Percentiles rank a stretch among this genome's conserved stretches.
Evolutionary conservation across 1,140 invertebrate species (phyloP).

Genomic region (Meloidogyne hapla): DNA sequence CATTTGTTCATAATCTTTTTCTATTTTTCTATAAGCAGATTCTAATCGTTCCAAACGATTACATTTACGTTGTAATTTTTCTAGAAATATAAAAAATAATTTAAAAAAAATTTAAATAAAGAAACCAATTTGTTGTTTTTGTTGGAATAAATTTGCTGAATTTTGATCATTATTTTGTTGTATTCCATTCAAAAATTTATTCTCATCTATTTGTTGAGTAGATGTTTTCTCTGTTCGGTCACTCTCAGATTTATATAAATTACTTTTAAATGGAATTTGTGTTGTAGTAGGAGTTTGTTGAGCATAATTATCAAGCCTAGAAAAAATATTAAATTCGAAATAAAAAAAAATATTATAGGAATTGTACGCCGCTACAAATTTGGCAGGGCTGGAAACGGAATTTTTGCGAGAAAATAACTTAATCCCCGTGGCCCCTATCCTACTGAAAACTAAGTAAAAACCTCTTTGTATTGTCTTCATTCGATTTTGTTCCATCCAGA

Average conservation of each 20-base stretch:
- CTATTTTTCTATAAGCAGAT: slow-evolving; percentile 32
- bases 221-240: not conserved
- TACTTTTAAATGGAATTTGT: not conserved
- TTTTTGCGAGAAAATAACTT: too few relatives aligned
- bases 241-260: slow-evolving; percentile 6
- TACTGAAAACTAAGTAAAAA: not conserved
- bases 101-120: not conserved
- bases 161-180: slow-evolving; percentile 19
- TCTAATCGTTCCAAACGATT: slow-evolving; percentile 39
- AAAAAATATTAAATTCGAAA: too few relatives aligned
- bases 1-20: slow-evolving; percentile 44
- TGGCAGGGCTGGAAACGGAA: too few relatives aligned
- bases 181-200: slow-evolving; percentile 8
- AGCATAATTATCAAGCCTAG: not conserved
- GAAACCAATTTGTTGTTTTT: slow-evolving; percentile 22
- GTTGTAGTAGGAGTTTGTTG: not conserved
- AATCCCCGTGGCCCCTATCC: not conserved
- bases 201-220: slow-evolving; percentile 1
- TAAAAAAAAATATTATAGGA: too few relatives aligned
- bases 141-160: not conserved
- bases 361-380: too few relatives aligned
- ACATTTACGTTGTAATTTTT: slow-evolving; percentile 26
- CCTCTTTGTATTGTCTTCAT: not conserved
- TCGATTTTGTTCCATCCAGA: not conserved
- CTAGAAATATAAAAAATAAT: slow-evolving; percentile 4